phyloP scores from a whole-genome alignment of 2,888 invertebrate species.

The Cataglyphis albicans region DNA sequence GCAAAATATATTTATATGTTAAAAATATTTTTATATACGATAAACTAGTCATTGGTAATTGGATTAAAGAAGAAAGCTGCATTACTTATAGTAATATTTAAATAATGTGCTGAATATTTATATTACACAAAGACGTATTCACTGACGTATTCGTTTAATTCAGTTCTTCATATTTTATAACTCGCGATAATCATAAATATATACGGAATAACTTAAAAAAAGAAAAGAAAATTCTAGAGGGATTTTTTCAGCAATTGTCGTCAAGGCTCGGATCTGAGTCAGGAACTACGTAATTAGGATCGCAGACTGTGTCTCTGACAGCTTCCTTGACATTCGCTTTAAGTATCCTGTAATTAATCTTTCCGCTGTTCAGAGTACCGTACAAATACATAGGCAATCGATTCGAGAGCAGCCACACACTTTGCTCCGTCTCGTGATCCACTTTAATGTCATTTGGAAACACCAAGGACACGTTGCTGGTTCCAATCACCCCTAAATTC shows the following conservation, averaged over 20 bases:
- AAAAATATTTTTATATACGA: conserved; percentile 17
- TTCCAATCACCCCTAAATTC: conserved; percentile 89
- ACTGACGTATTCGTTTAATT: neutral
- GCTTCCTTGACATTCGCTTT: conserved; percentile 89
- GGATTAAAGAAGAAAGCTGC: neutral
- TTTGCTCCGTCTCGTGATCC: conserved; percentile 90
- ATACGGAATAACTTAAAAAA: neutral
- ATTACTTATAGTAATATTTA: conserved; percentile 31
- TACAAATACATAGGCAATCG: conserved; percentile 91
- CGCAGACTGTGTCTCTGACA: conserved; percentile 90
- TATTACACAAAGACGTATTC: neutral
- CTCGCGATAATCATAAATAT: conserved; percentile 24
- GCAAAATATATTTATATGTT: conserved; percentile 21
- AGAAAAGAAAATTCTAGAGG: neutral
- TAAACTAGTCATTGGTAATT: conserved; percentile 41
- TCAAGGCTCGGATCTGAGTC: conserved; percentile 78
- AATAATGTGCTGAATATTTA: conserved; percentile 1
- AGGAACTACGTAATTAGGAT: conserved; percentile 87
- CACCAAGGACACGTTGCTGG: conserved; percentile 89
- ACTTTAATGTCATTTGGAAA: conserved; percentile 94
- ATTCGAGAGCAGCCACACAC: conserved; percentile 93
- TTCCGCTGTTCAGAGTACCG: conserved; percentile 88
- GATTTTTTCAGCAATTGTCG: conserved; percentile 77
- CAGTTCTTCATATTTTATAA: conserved; percentile 20
- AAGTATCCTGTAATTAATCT: conserved; percentile 92